phyloP scores from a whole-genome alignment of 64 coral and sea anemone genomes.

The Montipora capricornis region DNA sequence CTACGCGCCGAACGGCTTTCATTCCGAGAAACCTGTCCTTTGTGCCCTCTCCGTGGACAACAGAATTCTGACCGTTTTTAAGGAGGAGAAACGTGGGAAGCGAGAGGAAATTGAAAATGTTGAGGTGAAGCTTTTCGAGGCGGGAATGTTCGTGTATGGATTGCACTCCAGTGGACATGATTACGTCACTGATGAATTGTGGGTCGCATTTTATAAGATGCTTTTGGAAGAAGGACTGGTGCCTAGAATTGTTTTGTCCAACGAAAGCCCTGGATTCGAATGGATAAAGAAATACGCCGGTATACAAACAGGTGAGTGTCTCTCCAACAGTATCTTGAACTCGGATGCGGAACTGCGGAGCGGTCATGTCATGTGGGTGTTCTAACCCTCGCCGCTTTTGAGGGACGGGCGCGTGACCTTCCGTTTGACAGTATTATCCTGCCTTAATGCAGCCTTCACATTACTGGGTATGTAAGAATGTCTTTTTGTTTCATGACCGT shows the following conservation, averaged over 20 bases:
- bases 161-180: constrained; percentile 38
- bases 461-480: too few species aligned
- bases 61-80: constrained; percentile 70
- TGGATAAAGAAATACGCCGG: constrained; percentile 59
- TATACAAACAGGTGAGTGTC: constrained; percentile 48
- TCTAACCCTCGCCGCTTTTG: too few species aligned
- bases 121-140: constrained; percentile 64
- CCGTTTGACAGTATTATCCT: too few species aligned
- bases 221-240: constrained; percentile 59
- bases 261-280: constrained; percentile 76
- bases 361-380: too few species aligned
- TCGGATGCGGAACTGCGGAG: too few species aligned
- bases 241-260: constrained; percentile 64
- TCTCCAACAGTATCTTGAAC: too few species aligned
- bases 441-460: too few species aligned
- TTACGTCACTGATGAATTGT: constrained; percentile 77
- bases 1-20: constrained; percentile 76
- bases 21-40: constrained; percentile 79
- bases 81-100: constrained; percentile 27
- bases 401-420: too few species aligned
- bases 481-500: too few species aligned
- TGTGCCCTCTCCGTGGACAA: constrained; percentile 69
- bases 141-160: constrained; percentile 72
- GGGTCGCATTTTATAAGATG: constrained; percentile 84
- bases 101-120: constrained; percentile 75